Evolutionary conservation across 2,888 invertebrate genomes (phyloP), one percentile per base, ranked within the genome.

Genomic region (Thymelicus lineola): DNA sequence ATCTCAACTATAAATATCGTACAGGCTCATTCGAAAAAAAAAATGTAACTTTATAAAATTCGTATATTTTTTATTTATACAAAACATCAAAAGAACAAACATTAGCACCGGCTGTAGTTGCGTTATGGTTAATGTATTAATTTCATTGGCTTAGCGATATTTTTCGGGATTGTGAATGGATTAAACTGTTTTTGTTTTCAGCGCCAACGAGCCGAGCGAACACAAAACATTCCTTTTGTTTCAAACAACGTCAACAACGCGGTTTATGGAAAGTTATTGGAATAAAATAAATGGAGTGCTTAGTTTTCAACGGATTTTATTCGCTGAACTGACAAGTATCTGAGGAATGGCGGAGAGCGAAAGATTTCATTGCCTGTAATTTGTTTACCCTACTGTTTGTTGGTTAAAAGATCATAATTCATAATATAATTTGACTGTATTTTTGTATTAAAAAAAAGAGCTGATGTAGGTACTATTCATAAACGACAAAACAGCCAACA

Each of bases 201-300:
- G 28, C 7, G 4, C 12, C 55, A 14, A 28, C 28, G 53, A 53
- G 28, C 28, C 28, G 55, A 55, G 35, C 35, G 28, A 12, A 14
- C 55, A 14, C 1, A 3, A 55, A 28, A 55, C 28, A 55, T 35
- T 55, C 55, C 55, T 55, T 55, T 55, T 55, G 55, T 55, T 35
- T 35, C 14, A 35, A 55, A 55, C 55, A 55, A 55, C 55, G 35
- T 55, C 55, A 55, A 35, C 14, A 17, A 35, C 14, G 35, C 55
- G 55, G 35, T 55, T 55, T 14, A 35, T 17, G 55, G 14, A 20
- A 12, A 7, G 14, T 55, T 55, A 55, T 55, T 28, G 55, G 55
- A 35, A 55, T 55, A 35, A 55, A 55, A 55, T 55, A 55, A 55
- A 55, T 55, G 28, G 55, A 55, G 55, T 12, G 35, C 14, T 55